Evolutionary conservation across 2,888 invertebrate species (phyloP).

Genomic region (Polylopha cassiicola): DNA sequence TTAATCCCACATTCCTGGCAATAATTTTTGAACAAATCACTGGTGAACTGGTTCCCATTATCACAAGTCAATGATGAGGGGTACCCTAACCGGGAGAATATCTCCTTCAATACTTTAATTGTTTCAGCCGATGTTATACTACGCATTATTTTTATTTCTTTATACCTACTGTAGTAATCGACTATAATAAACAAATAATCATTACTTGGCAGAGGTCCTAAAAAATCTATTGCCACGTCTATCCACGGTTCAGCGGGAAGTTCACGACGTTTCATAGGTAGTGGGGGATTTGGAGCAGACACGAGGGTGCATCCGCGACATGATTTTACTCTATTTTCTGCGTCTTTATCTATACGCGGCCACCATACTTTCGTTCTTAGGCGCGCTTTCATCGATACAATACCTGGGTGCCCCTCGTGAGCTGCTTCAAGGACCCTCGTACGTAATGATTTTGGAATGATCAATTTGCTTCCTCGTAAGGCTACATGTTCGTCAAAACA

Average conservation of each 20-base stretch:
- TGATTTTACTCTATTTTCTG: constrained; percentile 20
- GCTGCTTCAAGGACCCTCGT: constrained; percentile 25
- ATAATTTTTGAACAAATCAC: neutral
- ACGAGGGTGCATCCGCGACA: constrained; percentile 24
- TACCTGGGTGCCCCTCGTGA: constrained; percentile 34
- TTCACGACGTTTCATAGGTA: constrained; percentile 17
- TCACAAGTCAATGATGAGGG: constrained; percentile 8
- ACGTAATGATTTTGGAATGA: constrained; percentile 15
- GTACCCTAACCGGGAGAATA: neutral
- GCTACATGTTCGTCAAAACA: constrained; percentile 2
- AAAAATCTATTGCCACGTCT: constrained; percentile 27
- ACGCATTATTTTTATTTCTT: constrained; percentile 24
- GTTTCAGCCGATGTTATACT: constrained; percentile 21
- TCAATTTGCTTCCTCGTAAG: neutral
- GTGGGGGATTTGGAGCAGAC: constrained; percentile 6
- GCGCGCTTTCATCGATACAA: constrained; percentile 17
- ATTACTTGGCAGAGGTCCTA: constrained; percentile 16
- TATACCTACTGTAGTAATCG: constrained; percentile 35
- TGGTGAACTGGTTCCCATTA: constrained; percentile 4
- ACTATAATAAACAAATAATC: constrained; percentile 28
- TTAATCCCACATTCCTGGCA: neutral
- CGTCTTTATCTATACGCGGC: constrained; percentile 27
- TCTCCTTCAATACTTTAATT: constrained; percentile 22
- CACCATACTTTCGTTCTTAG: constrained; percentile 30
- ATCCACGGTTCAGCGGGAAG: constrained; percentile 16